These are phyloP conservation scores for Pocillopora damicornis DNA, from an alignment of 64 coral and sea anemone genomes.

Conservation along the genomic window DNA sequence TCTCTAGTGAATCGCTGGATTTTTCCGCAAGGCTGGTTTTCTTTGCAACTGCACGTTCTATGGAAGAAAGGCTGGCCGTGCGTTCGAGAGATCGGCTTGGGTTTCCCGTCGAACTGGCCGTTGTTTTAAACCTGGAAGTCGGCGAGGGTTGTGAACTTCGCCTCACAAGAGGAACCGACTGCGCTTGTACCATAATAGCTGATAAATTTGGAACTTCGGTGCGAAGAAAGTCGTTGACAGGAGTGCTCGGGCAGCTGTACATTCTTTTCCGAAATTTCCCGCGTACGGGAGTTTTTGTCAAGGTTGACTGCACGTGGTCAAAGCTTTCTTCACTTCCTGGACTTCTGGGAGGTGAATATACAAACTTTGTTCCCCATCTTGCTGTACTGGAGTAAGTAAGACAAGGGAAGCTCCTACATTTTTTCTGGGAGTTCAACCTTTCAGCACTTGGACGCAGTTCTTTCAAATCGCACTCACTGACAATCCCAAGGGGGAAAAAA, in stretches of 20 bases:
- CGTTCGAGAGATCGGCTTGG: not conserved
- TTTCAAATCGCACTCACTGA: constrained; percentile 11
- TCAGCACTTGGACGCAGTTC: not conserved
- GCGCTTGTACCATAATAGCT: constrained; percentile 16
- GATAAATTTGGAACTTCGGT: constrained; percentile 8
- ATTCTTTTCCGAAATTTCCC: not conserved
- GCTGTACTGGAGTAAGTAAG: not conserved
- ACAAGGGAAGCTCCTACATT: constrained; percentile 9
- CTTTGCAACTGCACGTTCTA: constrained; percentile 4
- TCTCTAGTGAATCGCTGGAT: not conserved
- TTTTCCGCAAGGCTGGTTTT: not conserved
- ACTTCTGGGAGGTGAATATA: not conserved
- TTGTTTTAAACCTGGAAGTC: not conserved
- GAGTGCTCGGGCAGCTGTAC: constrained; percentile 4
- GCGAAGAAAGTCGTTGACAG: not conserved
- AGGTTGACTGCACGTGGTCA: not conserved
- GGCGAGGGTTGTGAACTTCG: not conserved
- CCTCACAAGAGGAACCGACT: constrained; percentile 4
- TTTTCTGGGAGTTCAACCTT: not conserved
- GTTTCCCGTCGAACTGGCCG: not conserved
- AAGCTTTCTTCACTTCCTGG: not conserved
- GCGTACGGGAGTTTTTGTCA: not conserved
- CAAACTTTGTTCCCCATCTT: constrained; percentile 26
- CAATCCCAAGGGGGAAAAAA: constrained; percentile 17
- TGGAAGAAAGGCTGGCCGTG: not conserved